Percentiles rank a stretch among this genome's conserved stretches.
These are phyloP conservation scores for Macrochelys suwanniensis DNA, from an alignment of 2,797 vertebrate genomes.

Conservation along the genomic window DNA sequence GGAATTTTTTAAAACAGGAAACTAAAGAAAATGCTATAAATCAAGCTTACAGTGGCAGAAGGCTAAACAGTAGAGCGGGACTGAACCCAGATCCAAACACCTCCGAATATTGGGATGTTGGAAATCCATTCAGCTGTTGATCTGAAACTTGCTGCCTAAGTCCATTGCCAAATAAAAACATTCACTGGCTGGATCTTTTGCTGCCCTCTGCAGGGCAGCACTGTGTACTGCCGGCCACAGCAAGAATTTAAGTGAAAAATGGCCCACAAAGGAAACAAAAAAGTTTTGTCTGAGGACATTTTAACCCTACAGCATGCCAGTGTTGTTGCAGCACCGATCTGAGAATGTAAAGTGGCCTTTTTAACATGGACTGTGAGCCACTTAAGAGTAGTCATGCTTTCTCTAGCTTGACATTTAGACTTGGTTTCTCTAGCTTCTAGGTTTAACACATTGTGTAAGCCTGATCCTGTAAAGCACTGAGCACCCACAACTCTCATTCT, in stretches of 20 bases:
- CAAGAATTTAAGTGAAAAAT: rapidly evolving
- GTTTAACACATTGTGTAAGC: background rate
- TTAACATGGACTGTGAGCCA: background rate
- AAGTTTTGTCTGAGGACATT: background rate
- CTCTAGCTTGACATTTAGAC: background rate
- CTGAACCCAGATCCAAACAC: conserved; percentile 10
- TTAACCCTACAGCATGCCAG: background rate
- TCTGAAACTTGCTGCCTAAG: background rate
- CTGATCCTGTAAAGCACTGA: background rate
- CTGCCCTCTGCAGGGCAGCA: conserved; percentile 66
- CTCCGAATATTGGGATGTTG: background rate
- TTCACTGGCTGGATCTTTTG: background rate
- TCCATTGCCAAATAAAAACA: rapidly evolving
- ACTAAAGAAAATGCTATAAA: conserved; percentile 39
- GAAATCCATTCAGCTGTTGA: background rate
- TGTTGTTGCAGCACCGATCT: background rate
- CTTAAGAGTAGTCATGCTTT: background rate
- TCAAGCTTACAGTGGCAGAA: conserved; percentile 9
- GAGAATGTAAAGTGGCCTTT: background rate
- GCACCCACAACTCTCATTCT: background rate
- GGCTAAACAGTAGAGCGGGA: background rate
- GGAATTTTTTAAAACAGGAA: conserved; percentile 30
- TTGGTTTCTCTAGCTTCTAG: background rate
- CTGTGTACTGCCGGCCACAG: background rate
- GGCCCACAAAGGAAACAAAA: rapidly evolving